Evolutionary conservation across 2,797 vertebrate genomes (phyloP).

Genomic region (Tiaroga cobitis): DNA sequence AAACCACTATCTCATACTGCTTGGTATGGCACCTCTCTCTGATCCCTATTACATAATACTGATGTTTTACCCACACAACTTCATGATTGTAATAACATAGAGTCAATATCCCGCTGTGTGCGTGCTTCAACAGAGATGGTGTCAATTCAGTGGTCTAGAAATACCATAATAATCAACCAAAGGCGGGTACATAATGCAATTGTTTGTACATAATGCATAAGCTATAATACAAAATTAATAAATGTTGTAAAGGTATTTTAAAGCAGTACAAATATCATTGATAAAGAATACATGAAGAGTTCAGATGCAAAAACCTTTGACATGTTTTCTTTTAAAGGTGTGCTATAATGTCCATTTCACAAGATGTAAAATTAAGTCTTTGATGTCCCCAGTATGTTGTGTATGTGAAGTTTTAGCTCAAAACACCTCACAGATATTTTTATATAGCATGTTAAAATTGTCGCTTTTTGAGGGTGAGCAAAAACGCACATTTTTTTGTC

Average conservation of each 20-base stretch:
- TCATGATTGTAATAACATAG: slow-evolving; percentile 32
- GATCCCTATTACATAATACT: slow-evolving; percentile 39
- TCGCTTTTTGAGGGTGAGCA: no score
- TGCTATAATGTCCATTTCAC: no score
- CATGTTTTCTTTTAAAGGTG: no score
- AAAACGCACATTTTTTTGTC: no score
- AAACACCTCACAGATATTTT: no score
- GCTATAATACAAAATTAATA: not conserved
- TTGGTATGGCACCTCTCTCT: slow-evolving; percentile 11
- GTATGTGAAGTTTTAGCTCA: no score
- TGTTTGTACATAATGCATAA: not conserved
- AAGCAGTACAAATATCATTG: not conserved
- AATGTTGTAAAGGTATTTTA: not conserved
- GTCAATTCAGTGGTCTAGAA: slow-evolving; percentile 12
- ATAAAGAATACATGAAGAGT: no score
- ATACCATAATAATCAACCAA: slow-evolving; percentile 16
- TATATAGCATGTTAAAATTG: no score
- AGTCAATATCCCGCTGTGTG: slow-evolving; percentile 9
- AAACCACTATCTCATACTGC: slow-evolving; percentile 36
- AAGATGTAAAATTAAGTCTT: no score
- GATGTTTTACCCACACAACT: slow-evolving; percentile 45
- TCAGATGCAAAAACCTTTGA: no score
- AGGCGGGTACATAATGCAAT: not conserved
- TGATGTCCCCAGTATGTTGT: no score
- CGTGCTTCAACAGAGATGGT: slow-evolving; percentile 1